Base-by-base conservation (phyloP, 2,888 invertebrate genomes). In the Ophion obscuratus region DNA sequence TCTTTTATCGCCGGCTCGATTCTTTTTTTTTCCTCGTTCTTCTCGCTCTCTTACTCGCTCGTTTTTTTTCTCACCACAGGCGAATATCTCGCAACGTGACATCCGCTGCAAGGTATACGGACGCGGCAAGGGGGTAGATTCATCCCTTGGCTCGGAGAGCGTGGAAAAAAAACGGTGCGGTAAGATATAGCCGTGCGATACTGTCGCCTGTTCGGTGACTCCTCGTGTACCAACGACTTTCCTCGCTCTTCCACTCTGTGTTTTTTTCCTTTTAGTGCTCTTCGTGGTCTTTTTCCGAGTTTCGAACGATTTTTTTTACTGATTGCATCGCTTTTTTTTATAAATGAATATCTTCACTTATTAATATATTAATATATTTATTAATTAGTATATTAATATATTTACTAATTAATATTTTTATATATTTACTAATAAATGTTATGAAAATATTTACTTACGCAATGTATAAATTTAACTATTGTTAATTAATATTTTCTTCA, bases 131-230 rank as follows among this genome's bases (percentile, higher is more conserved):
- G 84, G 77, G 85, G 79, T 83, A 77, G 73, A 83, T 76, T 80
- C 74, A 83, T 79, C 82, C 87, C 87, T 61, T 68, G 53, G 81
- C 74, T 78, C 62, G 59, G 62, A 76, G 62, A 81, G 71, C 81
- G 81, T 81, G 81, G 83, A 75, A 81, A 88, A 83, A 79, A 81
- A 79, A 80, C 24, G 20, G 76, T 89, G 89, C 79, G 89, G 89
- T 89, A 89, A 90, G 89, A 90, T 89, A 88, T 87, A 88, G 87
- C 88, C 84, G 77, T 53, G 53, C 86, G 89, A 89, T 89, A 89
- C 57, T 57, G 88, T 84, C 85, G 84, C 87, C 76, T 85, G 64
- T 64, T 79, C 74, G 74, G 87, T 88, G 86, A 86, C 86, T 88
- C 76, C 79, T 85, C 81, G 81, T 64, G 31, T 83, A 73, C 85